Evolutionary conservation across 2,888 invertebrate genomes (phyloP).

Genomic region (Chironomus riparius): DNA sequence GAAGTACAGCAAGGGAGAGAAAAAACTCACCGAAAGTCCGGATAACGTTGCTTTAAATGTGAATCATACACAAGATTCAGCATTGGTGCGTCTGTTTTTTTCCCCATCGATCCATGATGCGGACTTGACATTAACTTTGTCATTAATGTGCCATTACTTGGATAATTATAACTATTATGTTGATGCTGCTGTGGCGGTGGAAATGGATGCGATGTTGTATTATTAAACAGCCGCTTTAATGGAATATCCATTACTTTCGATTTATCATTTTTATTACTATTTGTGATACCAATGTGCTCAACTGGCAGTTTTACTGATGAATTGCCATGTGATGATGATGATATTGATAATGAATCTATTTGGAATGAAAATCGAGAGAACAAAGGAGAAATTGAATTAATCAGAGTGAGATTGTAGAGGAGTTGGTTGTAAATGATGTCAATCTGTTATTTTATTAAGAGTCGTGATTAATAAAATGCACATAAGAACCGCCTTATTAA

Average conservation of each 20-base stretch:
- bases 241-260: not conserved
- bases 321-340: not conserved
- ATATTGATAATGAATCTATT: not conserved
- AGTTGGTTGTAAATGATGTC: no score
- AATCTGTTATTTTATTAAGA: no score
- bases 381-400: no score
- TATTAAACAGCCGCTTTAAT: not conserved
- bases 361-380: no score
- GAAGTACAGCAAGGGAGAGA: no score
- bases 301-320: constrained; percentile 1
- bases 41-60: constrained; percentile 61
- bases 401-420: no score
- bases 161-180: constrained; percentile 9
- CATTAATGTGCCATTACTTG: constrained; percentile 11
- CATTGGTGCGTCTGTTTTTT: constrained; percentile 58
- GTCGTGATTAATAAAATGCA: no score
- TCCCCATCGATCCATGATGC: not conserved
- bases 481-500: no score
- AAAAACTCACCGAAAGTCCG: constrained; percentile 42
- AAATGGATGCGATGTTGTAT: not conserved
- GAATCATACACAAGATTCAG: constrained; percentile 65
- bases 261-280: constrained; percentile 22
- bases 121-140: not conserved
- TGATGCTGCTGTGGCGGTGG: not conserved
- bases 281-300: not conserved